Evolutionary conservation across 2,113 vertebrate genomes (phyloP), one percentile per base, ranked within the genome.

Genomic region (Edolisoma coerulescens): DNA sequence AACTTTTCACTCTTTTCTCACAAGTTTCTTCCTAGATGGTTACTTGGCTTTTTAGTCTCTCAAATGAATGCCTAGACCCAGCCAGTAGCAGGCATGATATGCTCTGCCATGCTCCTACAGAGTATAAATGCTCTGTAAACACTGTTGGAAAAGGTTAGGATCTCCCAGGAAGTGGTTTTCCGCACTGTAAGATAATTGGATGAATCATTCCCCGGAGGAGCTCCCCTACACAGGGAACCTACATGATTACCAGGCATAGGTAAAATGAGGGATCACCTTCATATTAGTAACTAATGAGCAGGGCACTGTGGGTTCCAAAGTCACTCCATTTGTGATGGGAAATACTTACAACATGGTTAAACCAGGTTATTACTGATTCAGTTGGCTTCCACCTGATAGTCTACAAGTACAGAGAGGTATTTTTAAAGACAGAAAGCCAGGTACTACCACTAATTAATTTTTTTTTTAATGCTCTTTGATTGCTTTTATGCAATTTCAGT

Each of bases 351-450:
- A 80, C 67, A 82, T 2, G 3, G 39, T 75, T 87, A 87, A 89
- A 81, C 9, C 52, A 87, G n/a, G 33, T 57, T 84, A 35, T 32
- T 69, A 67, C 45, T 86, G 54, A 84, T 75, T 81, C 35, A 86
- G 33, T 5, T 82, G 75, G 39, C 35, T 95, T 92, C 68, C 39
- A 78, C 70, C 77, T 68, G 44, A 74, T 71, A 70, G 68, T 63
- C 64, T 89, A 49, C 49, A 85, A 53, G 49, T 71, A 84, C 16
- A 75, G 18, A 84, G 49, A 49, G 20, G 50, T 54, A 77, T 88
- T 93, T 94, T 90, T 93, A 81, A 95, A 90, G 73, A 59, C 23
- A 90, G 75, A 92, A 94, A 93, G 47, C 42, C 75, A 90, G 30
- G 57, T 45, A 90, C 50, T 24, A 63, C n/a, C 35, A 57, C 14